These are phyloP conservation scores for Chrysomallon squamiferum DNA, from an alignment of 1,140 invertebrate genomes.

Conservation along the genomic window DNA sequence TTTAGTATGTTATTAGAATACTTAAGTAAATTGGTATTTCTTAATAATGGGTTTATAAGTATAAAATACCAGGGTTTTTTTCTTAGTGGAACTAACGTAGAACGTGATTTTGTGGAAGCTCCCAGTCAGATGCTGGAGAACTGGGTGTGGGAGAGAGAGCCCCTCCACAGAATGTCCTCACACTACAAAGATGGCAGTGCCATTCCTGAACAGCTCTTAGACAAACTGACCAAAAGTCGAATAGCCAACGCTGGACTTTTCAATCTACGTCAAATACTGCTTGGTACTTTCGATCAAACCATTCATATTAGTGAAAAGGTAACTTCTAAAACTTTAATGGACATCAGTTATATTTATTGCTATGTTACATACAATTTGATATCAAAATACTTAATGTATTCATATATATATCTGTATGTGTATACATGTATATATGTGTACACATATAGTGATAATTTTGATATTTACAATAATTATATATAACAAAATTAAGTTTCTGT, in stretches of 20 bases:
- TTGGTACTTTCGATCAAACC: constrained; percentile 67
- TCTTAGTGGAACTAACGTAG: constrained; percentile 67
- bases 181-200: constrained; percentile 65
- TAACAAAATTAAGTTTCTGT: too few species aligned
- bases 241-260: constrained; percentile 66
- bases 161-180: constrained; percentile 65
- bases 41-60: too few species aligned
- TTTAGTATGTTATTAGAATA: too few species aligned
- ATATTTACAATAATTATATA: too few species aligned
- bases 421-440: too few species aligned
- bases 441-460: too few species aligned
- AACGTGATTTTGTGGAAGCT: constrained; percentile 69
- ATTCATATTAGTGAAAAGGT: constrained; percentile 63
- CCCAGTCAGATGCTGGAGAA: constrained; percentile 71
- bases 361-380: too few species aligned
- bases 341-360: too few species aligned
- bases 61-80: too few species aligned
- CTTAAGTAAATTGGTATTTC: too few species aligned
- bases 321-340: background rate
- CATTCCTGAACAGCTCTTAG: constrained; percentile 65
- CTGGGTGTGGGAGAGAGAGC: constrained; percentile 69
- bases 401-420: too few species aligned
- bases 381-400: too few species aligned
- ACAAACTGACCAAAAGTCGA: constrained; percentile 64
- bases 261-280: constrained; percentile 66